Evolutionary conservation across 1,140 invertebrate species (phyloP).

Genomic region (Meloidogyne exigua): DNA sequence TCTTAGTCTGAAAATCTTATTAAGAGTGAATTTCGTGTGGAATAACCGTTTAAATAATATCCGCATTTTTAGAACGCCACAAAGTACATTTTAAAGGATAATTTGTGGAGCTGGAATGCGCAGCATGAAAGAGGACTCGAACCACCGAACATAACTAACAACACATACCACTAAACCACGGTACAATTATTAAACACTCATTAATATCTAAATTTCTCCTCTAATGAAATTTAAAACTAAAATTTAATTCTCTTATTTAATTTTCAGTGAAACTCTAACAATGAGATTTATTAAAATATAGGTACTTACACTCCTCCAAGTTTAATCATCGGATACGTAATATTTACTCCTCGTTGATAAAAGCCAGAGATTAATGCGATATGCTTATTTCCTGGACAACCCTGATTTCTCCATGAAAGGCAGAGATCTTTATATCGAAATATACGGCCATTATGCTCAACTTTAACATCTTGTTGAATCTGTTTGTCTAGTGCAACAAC

Average conservation of each 20-base stretch:
- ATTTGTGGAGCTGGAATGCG: conserved; percentile 1
- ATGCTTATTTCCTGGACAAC: conserved; percentile 59
- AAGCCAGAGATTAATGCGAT: conserved; percentile 56
- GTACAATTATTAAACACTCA: not conserved
- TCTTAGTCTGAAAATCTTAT: conserved; percentile 2
- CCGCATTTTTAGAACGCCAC: not conserved
- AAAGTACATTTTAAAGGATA: not conserved
- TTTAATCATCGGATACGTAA: conserved; percentile 59
- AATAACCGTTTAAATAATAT: conserved; percentile 2
- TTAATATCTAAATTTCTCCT: no score
- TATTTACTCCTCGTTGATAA: conserved; percentile 61
- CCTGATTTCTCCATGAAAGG: conserved; percentile 41
- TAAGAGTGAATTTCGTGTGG: not conserved
- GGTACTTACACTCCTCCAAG: conserved; percentile 54
- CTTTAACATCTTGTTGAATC: conserved; percentile 55
- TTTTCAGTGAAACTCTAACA: no score
- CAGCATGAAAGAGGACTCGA: not conserved
- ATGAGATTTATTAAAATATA: not conserved
- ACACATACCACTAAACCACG: not conserved
- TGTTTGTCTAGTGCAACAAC: conserved; percentile 51
- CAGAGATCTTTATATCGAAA: conserved; percentile 58
- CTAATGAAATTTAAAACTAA: no score
- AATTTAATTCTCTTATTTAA: no score
- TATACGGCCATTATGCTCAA: conserved; percentile 43
- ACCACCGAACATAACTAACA: not conserved